Percentiles rank a stretch among this genome's conserved stretches.
phyloP scores from a whole-genome alignment of 2,113 vertebrate species.

The Antigone vipio region DNA sequence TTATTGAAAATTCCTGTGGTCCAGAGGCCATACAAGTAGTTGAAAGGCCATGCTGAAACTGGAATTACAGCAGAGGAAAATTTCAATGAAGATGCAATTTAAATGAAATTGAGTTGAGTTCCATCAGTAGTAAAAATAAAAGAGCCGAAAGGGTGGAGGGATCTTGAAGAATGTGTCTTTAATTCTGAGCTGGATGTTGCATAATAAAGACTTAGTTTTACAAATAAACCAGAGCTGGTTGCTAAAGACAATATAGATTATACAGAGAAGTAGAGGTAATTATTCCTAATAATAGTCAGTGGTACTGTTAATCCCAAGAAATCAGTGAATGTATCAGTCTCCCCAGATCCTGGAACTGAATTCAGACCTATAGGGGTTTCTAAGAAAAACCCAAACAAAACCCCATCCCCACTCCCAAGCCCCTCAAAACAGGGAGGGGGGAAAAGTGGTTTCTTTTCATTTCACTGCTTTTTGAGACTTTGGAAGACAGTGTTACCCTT shows the following conservation, averaged over 20 bases:
- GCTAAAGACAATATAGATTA: background rate
- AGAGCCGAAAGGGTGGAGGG: background rate
- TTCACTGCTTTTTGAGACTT: background rate
- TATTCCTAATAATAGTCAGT: background rate
- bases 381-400: background rate
- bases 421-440: rapidly evolving
- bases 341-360: background rate
- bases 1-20: background rate
- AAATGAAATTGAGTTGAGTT: background rate
- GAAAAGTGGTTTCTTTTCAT: background rate
- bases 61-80: background rate
- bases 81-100: background rate
- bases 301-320: background rate
- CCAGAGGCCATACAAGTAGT: background rate
- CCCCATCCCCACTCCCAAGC: rapidly evolving
- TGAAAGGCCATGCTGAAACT: background rate
- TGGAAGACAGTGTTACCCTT: background rate
- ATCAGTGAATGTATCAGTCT: background rate
- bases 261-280: background rate
- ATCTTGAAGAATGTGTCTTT: background rate
- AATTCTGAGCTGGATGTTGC: background rate
- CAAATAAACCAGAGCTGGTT: background rate
- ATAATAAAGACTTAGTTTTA: background rate
- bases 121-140: background rate
- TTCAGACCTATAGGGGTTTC: background rate